A percentile compares a stretch with the other conserved stretches of the same genome.
phyloP scores from a whole-genome alignment of 2,888 invertebrate genomes.

The Therioaphis trifolii region DNA sequence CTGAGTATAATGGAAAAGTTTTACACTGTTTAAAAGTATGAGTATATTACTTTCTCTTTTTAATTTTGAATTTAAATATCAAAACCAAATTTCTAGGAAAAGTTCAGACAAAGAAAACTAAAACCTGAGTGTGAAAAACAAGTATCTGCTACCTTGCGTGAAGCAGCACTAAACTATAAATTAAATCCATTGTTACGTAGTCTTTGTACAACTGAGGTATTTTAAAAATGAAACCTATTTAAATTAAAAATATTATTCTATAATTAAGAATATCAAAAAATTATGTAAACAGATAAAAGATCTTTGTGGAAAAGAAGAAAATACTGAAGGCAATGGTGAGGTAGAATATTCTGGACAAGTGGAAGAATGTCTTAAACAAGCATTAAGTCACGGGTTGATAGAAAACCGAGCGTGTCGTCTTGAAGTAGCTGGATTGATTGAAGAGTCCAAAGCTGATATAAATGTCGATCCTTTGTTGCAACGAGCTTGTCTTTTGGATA shows the following conservation, averaged over 20 bases:
- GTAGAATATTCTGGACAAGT: conserved; percentile 72
- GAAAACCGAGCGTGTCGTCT: conserved; percentile 81
- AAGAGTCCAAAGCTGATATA: conserved; percentile 91
- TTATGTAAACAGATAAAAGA: conserved; percentile 69
- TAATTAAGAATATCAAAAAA: too few species aligned
- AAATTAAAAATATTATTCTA: too few species aligned
- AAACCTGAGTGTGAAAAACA: conserved; percentile 83
- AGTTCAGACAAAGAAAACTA: conserved; percentile 81
- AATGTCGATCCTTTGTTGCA: conserved; percentile 93
- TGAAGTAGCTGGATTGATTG: conserved; percentile 89
- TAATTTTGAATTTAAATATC: conserved; percentile 14
- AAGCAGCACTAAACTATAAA: conserved; percentile 90
- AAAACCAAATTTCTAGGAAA: conserved; percentile 69
- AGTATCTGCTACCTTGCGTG: conserved; percentile 83
- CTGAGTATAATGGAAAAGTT: conserved; percentile 85
- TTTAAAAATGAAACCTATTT: not conserved
- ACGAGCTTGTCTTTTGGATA: conserved; percentile 86
- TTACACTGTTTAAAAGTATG: conserved; percentile 81
- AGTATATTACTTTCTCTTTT: not conserved
- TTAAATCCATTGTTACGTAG: conserved; percentile 87
- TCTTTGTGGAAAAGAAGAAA: conserved; percentile 71
- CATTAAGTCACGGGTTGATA: conserved; percentile 79
- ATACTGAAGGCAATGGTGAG: conserved; percentile 71
- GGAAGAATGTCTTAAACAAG: conserved; percentile 90
- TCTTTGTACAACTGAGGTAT: conserved; percentile 79